These are phyloP conservation scores for Semotilus atromaculatus DNA, from an alignment of 2,797 vertebrate genomes.

Conservation along the genomic window DNA sequence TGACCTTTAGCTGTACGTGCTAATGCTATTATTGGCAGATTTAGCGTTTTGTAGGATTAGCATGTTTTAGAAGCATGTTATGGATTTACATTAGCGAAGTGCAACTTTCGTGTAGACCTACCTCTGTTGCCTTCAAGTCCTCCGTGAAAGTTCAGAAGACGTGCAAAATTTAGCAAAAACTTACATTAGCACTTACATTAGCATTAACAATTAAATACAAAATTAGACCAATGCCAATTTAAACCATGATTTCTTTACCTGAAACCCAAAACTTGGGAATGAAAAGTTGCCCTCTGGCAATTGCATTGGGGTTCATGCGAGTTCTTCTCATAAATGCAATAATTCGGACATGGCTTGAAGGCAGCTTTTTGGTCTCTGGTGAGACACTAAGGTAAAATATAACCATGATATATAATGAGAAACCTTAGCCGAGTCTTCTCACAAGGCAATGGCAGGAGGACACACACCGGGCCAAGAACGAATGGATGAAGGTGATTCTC, in stretches of 20 bases:
- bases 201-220: background rate
- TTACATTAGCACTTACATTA: background rate
- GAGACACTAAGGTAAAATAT: constrained; percentile 14
- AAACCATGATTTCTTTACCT: background rate
- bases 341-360: background rate
- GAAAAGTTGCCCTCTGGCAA: background rate
- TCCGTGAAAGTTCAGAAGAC: background rate
- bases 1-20: background rate
- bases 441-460: constrained; percentile 27
- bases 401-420: constrained; percentile 35
- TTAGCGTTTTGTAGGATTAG: background rate
- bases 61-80: background rate
- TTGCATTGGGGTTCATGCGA: background rate
- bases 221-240: background rate
- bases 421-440: background rate
- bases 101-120: background rate
- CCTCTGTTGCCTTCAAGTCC: background rate
- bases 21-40: background rate
- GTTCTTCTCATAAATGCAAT: constrained; percentile 3
- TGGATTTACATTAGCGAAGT: background rate
- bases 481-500: constrained; percentile 16
- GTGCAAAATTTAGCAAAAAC: background rate
- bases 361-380: constrained; percentile 3
- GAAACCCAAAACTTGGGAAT: background rate
- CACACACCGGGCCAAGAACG: background rate